Evolutionary conservation across 2,888 invertebrate species (phyloP).

Genomic region (Macrosiphum euphorbiae): DNA sequence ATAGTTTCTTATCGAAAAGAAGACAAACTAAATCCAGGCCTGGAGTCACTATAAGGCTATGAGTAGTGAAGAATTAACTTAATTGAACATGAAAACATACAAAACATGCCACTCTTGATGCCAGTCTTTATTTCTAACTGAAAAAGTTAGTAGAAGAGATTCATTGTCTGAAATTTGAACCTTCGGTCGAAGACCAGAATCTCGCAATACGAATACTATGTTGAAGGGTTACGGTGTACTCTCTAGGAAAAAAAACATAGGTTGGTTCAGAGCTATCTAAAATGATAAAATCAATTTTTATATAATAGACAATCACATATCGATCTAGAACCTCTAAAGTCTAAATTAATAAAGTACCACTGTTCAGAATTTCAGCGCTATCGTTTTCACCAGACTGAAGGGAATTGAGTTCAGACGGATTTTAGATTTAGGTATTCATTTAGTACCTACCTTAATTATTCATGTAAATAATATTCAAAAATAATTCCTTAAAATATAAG

Average conservation of each 20-base stretch:
- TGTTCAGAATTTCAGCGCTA: no score
- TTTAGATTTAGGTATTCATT: no score
- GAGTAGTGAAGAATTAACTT: not conserved
- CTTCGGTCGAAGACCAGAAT: not conserved
- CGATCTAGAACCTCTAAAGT: no score
- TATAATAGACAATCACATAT: no score
- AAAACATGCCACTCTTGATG: not conserved
- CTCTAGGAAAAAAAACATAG: not conserved
- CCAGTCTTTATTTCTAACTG: not conserved
- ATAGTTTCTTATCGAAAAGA: not conserved
- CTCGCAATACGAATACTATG: not conserved
- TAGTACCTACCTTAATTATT: not conserved
- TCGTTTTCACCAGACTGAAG: no score
- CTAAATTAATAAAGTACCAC: no score
- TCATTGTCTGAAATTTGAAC: not conserved
- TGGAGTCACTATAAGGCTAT: not conserved
- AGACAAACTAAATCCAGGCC: not conserved
- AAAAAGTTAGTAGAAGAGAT: not conserved
- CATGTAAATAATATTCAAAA: not conserved
- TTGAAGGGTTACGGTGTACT: not conserved
- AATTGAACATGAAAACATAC: not conserved
- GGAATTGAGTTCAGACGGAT: no score
- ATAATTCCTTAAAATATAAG: not conserved
- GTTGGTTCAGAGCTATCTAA: no score
- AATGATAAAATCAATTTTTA: no score